These are phyloP conservation scores for Limonius californicus DNA, from an alignment of 1,140 invertebrate species.

Conservation along the genomic window DNA sequence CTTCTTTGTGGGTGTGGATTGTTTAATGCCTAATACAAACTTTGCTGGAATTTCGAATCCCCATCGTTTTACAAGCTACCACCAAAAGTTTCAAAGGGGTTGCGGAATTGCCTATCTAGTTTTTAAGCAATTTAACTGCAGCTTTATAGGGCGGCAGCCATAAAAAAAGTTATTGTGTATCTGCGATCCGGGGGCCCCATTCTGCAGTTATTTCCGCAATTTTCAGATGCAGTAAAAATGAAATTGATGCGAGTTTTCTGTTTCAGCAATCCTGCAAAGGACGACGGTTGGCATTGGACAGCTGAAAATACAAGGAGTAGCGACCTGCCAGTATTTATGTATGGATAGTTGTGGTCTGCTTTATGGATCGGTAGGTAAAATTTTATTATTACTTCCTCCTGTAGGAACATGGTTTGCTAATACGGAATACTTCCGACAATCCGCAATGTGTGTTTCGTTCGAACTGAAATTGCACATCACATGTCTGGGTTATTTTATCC, in stretches of 20 bases:
- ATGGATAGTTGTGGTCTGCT: slow-evolving; percentile 79
- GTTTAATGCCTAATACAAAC: too few species aligned
- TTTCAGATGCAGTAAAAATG: background rate
- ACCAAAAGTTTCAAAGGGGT: too few species aligned
- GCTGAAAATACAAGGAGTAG: slow-evolving; percentile 77
- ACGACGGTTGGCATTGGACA: slow-evolving; percentile 70
- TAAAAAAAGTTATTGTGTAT: background rate
- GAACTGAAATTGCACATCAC: too few species aligned
- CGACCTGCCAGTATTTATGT: slow-evolving; percentile 78
- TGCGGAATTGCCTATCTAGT: too few species aligned
- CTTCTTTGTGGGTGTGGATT: background rate
- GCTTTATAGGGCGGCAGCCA: background rate
- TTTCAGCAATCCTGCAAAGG: slow-evolving; percentile 80
- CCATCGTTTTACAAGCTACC: too few species aligned
- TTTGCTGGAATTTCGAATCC: too few species aligned
- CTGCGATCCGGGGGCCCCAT: too few species aligned
- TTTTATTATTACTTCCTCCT: background rate
- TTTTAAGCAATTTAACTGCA: background rate
- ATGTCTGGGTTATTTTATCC: too few species aligned
- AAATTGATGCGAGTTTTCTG: slow-evolving; percentile 34
- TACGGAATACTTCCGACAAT: too few species aligned
- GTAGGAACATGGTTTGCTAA: too few species aligned
- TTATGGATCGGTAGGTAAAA: slow-evolving; percentile 77
- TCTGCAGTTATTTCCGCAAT: too few species aligned
- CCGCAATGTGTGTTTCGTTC: too few species aligned